Conservation (phyloP, 2,888 invertebrate species). For the Drosophila antonietae region DNA sequence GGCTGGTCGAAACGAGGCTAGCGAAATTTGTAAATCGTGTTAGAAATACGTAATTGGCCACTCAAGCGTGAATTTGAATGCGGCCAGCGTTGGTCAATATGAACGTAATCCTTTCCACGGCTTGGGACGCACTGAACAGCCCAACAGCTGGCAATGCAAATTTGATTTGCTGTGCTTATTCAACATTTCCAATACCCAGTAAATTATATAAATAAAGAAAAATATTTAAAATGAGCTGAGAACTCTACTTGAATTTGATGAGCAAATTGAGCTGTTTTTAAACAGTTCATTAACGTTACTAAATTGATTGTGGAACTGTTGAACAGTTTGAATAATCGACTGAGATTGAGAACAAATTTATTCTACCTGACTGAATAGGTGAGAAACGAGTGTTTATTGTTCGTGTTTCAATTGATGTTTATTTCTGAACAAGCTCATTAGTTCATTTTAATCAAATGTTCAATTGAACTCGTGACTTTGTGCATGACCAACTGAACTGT, state of each 20-base stretch:
- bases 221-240: neutral
- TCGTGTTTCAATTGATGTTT: neutral
- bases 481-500: no score
- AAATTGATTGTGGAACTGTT: neutral
- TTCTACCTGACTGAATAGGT: neutral
- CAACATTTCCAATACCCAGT: neutral
- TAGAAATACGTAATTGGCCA: constrained; percentile 70
- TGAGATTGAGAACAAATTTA: no score
- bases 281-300: neutral
- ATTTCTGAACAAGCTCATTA: neutral
- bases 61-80: constrained; percentile 48
- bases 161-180: constrained; percentile 26
- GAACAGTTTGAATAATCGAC: neutral
- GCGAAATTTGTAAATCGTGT: constrained; percentile 58
- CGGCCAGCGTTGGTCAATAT: constrained; percentile 17
- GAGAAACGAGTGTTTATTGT: neutral
- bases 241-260: neutral
- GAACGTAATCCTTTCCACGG: constrained; percentile 36
- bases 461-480: neutral
- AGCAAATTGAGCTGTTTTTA: neutral
- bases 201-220: neutral
- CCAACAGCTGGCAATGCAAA: constrained; percentile 11
- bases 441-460: neutral
- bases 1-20: neutral
- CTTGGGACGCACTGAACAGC: constrained; percentile 4